phyloP scores from a whole-genome alignment of 2,888 invertebrate species.

The Protodeltote pygarga region DNA sequence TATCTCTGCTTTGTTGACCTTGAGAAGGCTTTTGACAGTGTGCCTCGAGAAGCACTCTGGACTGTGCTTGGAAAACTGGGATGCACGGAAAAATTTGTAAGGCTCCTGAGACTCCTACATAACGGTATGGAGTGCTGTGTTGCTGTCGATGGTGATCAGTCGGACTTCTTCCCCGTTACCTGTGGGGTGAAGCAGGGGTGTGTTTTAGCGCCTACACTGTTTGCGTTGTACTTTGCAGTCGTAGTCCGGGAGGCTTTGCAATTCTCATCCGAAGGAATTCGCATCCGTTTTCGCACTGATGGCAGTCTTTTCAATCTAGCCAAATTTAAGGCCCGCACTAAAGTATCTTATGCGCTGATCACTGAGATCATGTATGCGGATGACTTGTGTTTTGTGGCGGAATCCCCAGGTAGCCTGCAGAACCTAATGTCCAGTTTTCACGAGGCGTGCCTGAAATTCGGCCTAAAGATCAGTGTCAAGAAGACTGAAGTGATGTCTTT shows the following conservation, averaged over 20 bases:
- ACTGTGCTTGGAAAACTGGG: not conserved
- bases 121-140: constrained; percentile 8
- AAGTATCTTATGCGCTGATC: constrained; percentile 4
- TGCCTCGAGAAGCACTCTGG: constrained; percentile 22
- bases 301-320: constrained; percentile 23
- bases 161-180: constrained; percentile 9
- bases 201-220: constrained; percentile 31
- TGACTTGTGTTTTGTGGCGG: constrained; percentile 25
- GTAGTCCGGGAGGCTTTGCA: not conserved
- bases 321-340: constrained; percentile 8
- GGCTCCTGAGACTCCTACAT: constrained; percentile 7
- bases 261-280: constrained; percentile 1
- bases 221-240: constrained; percentile 9
- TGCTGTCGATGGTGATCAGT: no score
- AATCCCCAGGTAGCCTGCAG: constrained; percentile 24
- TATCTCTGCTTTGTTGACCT: constrained; percentile 20
- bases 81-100: constrained; percentile 13
- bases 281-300: constrained; percentile 20
- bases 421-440: constrained; percentile 14
- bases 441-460: constrained; percentile 16
- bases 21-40: constrained; percentile 26
- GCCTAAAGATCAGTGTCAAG: constrained; percentile 32
- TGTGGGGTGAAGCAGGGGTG: constrained; percentile 37
- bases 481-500: constrained; percentile 26
- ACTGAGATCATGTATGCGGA: constrained; percentile 33